Evolutionary conservation across 2,113 vertebrate species (phyloP).

Genomic region (Nyctereutes procyonoides): DNA sequence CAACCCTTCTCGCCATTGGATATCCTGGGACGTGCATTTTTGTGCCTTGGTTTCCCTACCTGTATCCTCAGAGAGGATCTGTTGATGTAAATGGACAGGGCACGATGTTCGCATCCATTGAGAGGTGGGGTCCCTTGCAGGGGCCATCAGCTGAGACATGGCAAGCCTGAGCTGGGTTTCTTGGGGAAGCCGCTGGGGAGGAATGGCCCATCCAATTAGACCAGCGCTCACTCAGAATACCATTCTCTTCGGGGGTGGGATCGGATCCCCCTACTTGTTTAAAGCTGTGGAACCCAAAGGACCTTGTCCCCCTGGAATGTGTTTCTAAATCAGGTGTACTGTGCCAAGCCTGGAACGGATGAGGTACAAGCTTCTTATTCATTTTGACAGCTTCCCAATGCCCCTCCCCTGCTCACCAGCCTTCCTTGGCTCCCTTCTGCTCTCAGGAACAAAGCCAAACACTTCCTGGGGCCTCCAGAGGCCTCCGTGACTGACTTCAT

Average conservation of each 20-base stretch:
- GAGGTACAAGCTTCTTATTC: background rate
- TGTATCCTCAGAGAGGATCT: background rate
- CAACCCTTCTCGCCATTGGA: background rate
- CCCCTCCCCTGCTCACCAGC: background rate
- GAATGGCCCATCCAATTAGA: background rate
- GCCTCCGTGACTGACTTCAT: background rate
- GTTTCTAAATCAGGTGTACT: background rate
- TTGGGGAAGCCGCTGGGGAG: background rate
- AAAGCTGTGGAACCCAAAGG: background rate
- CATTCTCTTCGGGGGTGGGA: fast-evolving
- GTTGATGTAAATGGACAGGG: background rate
- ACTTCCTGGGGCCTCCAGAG: background rate
- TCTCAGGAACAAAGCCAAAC: background rate
- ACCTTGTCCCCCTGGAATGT: background rate
- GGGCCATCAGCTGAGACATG: background rate
- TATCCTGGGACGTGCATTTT: fast-evolving
- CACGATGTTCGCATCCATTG: fast-evolving
- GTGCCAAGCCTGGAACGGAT: background rate
- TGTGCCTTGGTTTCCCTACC: background rate
- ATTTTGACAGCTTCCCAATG: background rate
- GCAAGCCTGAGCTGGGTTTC: background rate
- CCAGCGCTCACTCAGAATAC: background rate
- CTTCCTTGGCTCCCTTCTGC: background rate
- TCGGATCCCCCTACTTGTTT: background rate
- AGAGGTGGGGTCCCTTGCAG: background rate